Evolutionary conservation across 1,140 invertebrate species (phyloP), one percentile per base, ranked within the genome.

Genomic region (Drosophila miranda): DNA sequence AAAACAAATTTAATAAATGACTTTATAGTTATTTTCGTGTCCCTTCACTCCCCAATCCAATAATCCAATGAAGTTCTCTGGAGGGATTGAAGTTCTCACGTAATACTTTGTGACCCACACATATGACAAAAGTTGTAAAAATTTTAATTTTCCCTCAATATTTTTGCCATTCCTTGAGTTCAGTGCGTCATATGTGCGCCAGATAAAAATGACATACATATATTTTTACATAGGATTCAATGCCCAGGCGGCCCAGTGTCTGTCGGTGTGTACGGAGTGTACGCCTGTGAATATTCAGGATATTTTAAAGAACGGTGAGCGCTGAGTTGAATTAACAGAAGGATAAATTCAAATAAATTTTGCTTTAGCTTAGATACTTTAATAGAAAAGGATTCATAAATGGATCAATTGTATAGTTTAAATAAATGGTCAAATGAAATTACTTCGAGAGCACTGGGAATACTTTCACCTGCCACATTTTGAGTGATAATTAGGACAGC

Each of bases 141-240:
- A 84, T 84, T 84, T 83, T 84, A 86, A 84, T 84, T 86, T 84
- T 79, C 72, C 67, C 53, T 62, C 81, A 80, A 86, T 76, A 81
- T 81, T 76, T 86, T 86, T 64, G 76, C 50, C 76, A 72, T 83
- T 82, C 46, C 46, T 14, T 62, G 52, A 45, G 50, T 41, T 61
- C 14, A 16, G 67, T 53, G 81, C 80, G 81, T 58, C 80, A 84
- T 75, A 73, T 84, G 80, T 69, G 55, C 44, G 55, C 45, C 55
- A 73, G 66, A 80, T 84, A 84, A 84, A 84, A 76, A 41, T 23
- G 46, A 74, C 60, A 63, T n/a, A 34, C 21, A 60, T 1, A 56
- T 42, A 46, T 42, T 30, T 59, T 51, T 43, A 53, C 4, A 26
- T 26, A 26, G 23, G 23, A 26, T 26, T 26, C 23, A 26, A 26